A percentile compares a stretch with the other conserved stretches of the same genome.
Conservation (phyloP, 2,797 vertebrate species). For the Sebastes aleutianus region DNA sequence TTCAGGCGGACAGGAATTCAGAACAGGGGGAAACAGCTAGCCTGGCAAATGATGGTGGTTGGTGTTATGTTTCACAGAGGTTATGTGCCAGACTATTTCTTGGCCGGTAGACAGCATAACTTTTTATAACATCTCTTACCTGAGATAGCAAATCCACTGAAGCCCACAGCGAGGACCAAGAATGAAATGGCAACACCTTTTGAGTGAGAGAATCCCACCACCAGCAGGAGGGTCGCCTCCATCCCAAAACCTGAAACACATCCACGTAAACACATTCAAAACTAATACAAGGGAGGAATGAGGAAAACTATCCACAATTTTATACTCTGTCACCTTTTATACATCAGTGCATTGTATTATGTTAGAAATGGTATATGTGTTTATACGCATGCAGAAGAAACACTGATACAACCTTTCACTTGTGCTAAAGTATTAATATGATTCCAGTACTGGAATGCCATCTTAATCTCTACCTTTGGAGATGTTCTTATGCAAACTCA, state of each 20-base stretch:
- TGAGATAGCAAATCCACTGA: constrained; percentile 94
- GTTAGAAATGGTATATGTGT: neutral
- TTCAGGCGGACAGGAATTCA: neutral
- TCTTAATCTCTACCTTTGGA: neutral
- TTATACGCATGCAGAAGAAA: neutral
- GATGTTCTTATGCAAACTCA: neutral
- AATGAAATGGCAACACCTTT: constrained; percentile 91
- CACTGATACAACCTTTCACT: neutral
- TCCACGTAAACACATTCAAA: neutral
- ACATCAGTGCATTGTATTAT: neutral
- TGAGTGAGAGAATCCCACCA: constrained; percentile 92
- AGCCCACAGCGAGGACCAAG: constrained; percentile 91
- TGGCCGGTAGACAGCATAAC: neutral
- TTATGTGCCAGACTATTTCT: neutral
- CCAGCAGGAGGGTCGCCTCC: constrained; percentile 92
- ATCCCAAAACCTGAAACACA: constrained; percentile 87
- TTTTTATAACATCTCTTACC: constrained; percentile 71
- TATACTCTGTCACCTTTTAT: neutral
- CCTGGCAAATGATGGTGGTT: neutral
- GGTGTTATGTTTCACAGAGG: neutral
- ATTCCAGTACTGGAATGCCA: neutral
- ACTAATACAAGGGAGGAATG: neutral
- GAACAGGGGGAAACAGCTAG: neutral
- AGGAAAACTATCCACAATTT: neutral
- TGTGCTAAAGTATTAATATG: no score